Evolutionary conservation across 92 coral and sea anemone genomes (phyloP), one percentile per base, ranked within the genome.

Genomic region (Palythoa grandis): DNA sequence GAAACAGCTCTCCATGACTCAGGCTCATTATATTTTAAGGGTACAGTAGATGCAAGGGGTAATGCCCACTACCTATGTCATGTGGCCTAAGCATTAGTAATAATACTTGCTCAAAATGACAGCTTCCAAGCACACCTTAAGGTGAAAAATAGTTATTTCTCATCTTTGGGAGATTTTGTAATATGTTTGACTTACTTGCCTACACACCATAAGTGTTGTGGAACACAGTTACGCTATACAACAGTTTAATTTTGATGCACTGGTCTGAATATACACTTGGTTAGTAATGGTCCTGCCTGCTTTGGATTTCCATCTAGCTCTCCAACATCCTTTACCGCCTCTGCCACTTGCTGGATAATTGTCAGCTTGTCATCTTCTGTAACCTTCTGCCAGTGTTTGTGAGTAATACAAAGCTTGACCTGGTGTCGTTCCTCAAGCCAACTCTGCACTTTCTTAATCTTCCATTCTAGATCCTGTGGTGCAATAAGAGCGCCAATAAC

Each of bases 381-480:
- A 3, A 91, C 89, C 78, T 87, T 90, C 83, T 91, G 93, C 83
- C 89, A 88, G 40, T 83, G 94, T 73, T 91, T 91, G 38, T 86
- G 89, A 17, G 88, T 84, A 25, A 91, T 82, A 60, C 89, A 85
- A 5, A 91, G 73, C 52, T 85, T 91, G 15, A 91, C 94, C 63
- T 52, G 70, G 77, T 85, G 58, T 3, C 90, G 83, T 71, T 88
- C 78, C 69, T 85, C 87, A 48, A 91, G 88, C 72, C 89, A 91
- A 24, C 82, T 89, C 19, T 70, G 61, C 4, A 91, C 84, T 63
- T 88, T 88, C 79, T 88, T 88, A n/a, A 57, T 85, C 71, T 91
- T 91, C 94, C 94, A 91, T 54, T 88, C 76, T 80, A 91, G 70
- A 68, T 91, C 94, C 52, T 91, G 94, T 37, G 92, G 94, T 16